Conservation (phyloP, 2,113 vertebrate genomes). For the Nerophis ophidion region DNA sequence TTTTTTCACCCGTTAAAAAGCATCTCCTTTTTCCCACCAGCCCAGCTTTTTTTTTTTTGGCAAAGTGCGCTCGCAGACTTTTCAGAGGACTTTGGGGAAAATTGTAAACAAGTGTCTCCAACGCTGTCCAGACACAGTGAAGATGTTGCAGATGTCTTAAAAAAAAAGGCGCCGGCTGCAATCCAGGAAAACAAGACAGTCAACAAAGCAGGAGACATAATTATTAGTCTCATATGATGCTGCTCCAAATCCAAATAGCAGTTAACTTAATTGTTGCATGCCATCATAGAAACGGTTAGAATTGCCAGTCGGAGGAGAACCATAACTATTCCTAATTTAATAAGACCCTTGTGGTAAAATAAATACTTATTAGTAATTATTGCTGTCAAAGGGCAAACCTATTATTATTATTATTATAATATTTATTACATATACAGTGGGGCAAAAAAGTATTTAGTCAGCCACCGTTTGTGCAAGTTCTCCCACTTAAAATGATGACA, state of each 20-base stretch:
- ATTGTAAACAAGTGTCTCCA: conserved; percentile 46
- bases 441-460: too few species aligned
- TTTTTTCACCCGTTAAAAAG: conserved; percentile 17
- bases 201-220: conserved; percentile 24
- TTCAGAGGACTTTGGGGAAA: conserved; percentile 29
- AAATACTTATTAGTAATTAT: too few species aligned
- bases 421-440: too few species aligned
- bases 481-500: too few species aligned
- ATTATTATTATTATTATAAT: too few species aligned
- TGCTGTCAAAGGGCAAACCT: too few species aligned
- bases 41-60: conserved; percentile 10
- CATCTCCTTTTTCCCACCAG: conserved; percentile 18
- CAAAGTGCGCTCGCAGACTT: conserved; percentile 24
- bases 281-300: background rate
- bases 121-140: conserved; percentile 36
- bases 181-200: conserved; percentile 25
- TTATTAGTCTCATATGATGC: conserved; percentile 20
- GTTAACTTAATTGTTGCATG: conserved; percentile 12
- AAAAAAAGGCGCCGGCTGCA: conserved; percentile 12
- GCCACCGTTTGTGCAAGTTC: too few species aligned
- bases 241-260: conserved; percentile 27
- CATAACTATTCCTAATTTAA: too few species aligned
- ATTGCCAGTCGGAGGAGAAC: background rate
- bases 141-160: conserved; percentile 29
- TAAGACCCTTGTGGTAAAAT: too few species aligned